These are phyloP conservation scores for Rhipidura dahli DNA, from an alignment of 2,113 vertebrate genomes.

Conservation along the genomic window DNA sequence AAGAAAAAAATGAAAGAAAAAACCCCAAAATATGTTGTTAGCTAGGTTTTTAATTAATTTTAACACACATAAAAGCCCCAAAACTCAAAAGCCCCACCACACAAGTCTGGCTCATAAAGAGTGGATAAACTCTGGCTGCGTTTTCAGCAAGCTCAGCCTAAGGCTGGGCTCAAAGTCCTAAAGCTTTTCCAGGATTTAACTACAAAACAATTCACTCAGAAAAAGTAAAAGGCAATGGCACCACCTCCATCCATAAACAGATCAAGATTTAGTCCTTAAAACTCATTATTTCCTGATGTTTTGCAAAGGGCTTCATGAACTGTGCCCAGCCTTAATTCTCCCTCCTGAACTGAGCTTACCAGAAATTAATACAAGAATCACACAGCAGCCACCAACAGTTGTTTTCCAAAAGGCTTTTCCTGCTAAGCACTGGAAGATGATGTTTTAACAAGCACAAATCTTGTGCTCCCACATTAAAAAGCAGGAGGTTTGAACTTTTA, in stretches of 20 bases:
- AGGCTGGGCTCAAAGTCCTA: background rate
- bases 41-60: background rate
- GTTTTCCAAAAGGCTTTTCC: background rate
- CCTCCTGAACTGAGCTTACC: background rate
- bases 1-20: background rate
- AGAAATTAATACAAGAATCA: background rate
- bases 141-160: background rate
- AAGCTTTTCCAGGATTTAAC: background rate
- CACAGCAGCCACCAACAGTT: background rate
- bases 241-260: background rate
- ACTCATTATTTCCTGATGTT: background rate
- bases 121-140: background rate
- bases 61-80: background rate
- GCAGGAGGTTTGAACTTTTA: background rate
- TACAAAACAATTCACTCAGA: background rate
- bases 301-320: background rate
- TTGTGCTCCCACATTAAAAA: background rate
- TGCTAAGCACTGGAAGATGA: background rate
- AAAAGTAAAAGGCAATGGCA: background rate
- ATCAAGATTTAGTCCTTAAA: background rate
- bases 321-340: background rate
- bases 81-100: background rate
- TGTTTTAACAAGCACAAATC: background rate
- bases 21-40: fast-evolving
- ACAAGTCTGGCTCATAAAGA: background rate